Conservation (phyloP, 2,113 vertebrate genomes). For the Dasyornis broadbenti region DNA sequence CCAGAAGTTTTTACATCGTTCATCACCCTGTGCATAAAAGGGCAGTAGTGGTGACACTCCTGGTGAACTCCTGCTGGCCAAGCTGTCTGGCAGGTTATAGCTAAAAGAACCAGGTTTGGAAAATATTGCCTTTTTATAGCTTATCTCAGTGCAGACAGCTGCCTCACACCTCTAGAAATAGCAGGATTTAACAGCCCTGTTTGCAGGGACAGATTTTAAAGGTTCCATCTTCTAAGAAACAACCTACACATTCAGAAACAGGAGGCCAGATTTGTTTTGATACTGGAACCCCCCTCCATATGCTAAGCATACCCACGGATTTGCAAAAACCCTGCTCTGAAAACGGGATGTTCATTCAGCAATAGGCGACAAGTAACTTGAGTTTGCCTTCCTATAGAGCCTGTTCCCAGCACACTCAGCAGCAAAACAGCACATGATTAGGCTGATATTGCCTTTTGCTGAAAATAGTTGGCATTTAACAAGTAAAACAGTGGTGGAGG, state of each 20-base stretch:
- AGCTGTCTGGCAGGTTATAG: constrained; percentile 8
- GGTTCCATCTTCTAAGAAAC: constrained; percentile 63
- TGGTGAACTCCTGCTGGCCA: not conserved
- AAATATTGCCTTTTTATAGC: constrained; percentile 41
- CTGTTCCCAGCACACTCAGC: not conserved
- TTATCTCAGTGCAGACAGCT: constrained; percentile 39
- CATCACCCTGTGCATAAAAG: not conserved
- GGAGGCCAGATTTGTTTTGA: constrained; percentile 63
- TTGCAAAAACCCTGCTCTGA: constrained; percentile 41
- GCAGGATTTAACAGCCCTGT: constrained; percentile 36
- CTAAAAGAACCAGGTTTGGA: not conserved
- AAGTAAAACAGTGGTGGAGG: not conserved
- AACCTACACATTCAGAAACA: constrained; percentile 60
- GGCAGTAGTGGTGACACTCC: not conserved
- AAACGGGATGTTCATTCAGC: constrained; percentile 45
- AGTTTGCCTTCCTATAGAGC: not conserved
- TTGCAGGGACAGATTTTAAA: constrained; percentile 57
- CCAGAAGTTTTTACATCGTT: not conserved
- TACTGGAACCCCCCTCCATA: constrained; percentile 60
- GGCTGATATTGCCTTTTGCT: not conserved
- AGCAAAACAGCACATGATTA: not conserved
- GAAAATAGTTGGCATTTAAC: not conserved
- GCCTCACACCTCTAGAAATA: constrained; percentile 31
- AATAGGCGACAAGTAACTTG: not conserved
- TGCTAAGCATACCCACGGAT: constrained; percentile 45